Conservation (phyloP, 2,888 invertebrate species). For the Athalia cordata region DNA sequence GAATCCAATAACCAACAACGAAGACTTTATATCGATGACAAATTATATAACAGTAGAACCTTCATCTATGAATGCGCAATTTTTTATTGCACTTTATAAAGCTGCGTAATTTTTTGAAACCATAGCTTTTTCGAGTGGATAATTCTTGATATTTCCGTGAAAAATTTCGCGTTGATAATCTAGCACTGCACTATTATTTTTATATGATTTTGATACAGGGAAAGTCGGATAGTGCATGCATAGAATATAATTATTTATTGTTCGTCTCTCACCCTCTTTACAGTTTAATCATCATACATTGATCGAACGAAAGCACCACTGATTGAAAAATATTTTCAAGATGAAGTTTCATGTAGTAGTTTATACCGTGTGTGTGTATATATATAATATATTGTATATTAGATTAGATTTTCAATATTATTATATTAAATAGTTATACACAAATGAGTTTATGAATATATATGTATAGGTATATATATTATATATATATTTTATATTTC, state of each 20-base stretch:
- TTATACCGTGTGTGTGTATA: not conserved
- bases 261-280: constrained; percentile 49
- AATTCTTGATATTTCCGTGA: too few species aligned
- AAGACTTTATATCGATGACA: not conserved
- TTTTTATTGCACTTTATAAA: too few species aligned
- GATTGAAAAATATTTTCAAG: constrained; percentile 45
- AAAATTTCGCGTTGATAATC: too few species aligned
- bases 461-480: constrained; percentile 20
- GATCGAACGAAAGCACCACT: constrained; percentile 53
- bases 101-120: not conserved
- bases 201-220: constrained; percentile 11
- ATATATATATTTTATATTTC: not conserved
- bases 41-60: too few species aligned
- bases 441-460: constrained; percentile 44
- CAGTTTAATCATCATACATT: constrained; percentile 51
- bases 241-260: constrained; percentile 58
- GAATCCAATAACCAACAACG: not conserved
- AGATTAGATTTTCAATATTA: not conserved
- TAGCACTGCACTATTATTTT: not conserved
- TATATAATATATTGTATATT: constrained; percentile 20
- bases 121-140: too few species aligned
- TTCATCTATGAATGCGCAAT: too few species aligned
- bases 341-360: not conserved
- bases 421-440: constrained; percentile 45
- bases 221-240: constrained; percentile 49